Evolutionary conservation across 2,888 invertebrate genomes (phyloP).

Genomic region (Cephus sareptanus): DNA sequence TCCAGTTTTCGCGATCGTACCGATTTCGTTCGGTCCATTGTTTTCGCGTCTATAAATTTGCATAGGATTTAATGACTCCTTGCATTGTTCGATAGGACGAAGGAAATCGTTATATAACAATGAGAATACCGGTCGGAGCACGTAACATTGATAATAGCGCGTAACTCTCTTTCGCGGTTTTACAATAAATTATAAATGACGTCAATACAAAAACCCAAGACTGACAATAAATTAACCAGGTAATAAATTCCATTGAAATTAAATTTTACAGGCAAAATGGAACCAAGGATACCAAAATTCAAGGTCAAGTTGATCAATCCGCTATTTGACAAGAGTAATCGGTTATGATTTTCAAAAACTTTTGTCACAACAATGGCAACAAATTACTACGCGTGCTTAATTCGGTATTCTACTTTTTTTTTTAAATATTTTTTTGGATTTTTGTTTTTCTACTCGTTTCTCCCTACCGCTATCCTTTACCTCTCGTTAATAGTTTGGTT

Average conservation of each 20-base stretch:
- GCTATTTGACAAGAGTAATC: background rate
- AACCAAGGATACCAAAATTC: background rate
- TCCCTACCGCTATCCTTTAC: background rate
- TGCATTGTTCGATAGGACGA: constrained; percentile 43
- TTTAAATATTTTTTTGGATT: background rate
- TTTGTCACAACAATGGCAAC: background rate
- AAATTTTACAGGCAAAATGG: background rate
- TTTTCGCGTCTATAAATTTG: constrained; percentile 40
- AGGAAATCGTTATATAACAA: constrained; percentile 48
- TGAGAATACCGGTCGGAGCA: background rate
- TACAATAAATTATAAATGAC: background rate
- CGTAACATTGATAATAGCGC: background rate
- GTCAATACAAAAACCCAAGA: background rate
- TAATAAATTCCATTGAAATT: background rate
- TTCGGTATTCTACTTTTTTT: background rate
- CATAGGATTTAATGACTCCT: constrained; percentile 55
- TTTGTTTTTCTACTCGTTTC: background rate
- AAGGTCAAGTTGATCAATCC: background rate
- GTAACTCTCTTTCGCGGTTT: background rate
- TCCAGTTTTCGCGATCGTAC: constrained; percentile 42
- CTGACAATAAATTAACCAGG: background rate
- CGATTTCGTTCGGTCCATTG: constrained; percentile 45
- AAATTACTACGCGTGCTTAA: background rate
- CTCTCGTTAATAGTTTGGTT: constrained; percentile 20
- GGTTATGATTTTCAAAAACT: background rate